phyloP scores from a whole-genome alignment of 2,797 vertebrate genomes.

The Lacerta agilis region DNA sequence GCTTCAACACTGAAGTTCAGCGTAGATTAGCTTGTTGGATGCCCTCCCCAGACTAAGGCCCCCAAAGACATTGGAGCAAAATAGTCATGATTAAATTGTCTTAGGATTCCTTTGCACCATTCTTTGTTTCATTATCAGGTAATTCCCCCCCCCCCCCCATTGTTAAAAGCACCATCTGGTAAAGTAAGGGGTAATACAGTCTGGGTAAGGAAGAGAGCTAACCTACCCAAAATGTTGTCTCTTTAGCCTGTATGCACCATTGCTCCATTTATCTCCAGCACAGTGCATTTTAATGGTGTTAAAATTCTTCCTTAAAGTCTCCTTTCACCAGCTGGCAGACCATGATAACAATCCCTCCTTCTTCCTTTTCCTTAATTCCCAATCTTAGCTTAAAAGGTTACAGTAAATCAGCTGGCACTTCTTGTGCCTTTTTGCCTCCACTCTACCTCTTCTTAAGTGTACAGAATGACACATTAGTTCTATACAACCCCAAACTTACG shows the following conservation, averaged over 20 bases:
- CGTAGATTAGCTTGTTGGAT: background rate
- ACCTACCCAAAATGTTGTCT: background rate
- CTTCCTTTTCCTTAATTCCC: background rate
- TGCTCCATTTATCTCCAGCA: slow-evolving; percentile 8
- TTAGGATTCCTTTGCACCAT: slow-evolving; percentile 13
- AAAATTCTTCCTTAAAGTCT: background rate
- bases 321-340: rapidly evolving
- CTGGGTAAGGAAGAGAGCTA: background rate
- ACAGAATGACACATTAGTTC: background rate
- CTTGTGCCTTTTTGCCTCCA: background rate
- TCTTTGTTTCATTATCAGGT: background rate
- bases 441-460: background rate
- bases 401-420: background rate
- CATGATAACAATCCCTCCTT: background rate
- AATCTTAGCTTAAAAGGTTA: background rate
- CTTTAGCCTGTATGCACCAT: background rate
- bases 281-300: slow-evolving; percentile 1
- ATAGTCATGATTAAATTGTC: background rate
- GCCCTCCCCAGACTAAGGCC: background rate
- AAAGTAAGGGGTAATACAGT: background rate
- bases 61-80: background rate
- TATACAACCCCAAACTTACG: background rate
- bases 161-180: background rate
- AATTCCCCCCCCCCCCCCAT: background rate
- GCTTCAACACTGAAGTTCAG: background rate